Percentiles rank a stretch among this genome's conserved stretches.
Evolutionary conservation across 2,113 vertebrate species (phyloP).

Genomic region (Pelmatolapia mariae): DNA sequence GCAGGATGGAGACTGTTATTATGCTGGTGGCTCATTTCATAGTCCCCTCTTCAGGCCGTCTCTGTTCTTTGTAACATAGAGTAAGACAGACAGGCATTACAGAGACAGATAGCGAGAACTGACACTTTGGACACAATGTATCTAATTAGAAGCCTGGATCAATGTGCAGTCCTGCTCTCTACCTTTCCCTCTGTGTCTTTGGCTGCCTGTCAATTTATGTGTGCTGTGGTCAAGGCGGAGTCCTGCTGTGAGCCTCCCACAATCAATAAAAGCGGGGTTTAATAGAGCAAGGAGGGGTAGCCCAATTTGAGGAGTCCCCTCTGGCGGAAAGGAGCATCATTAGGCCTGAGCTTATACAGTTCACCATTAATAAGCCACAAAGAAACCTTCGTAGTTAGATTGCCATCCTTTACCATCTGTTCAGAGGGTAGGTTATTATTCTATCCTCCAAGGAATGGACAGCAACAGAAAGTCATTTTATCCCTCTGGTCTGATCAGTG

Average conservation of each 20-base stretch:
- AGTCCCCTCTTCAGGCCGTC: background rate
- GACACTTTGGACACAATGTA: slow-evolving; percentile 48
- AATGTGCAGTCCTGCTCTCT: slow-evolving; percentile 28
- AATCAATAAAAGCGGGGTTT: slow-evolving; percentile 46
- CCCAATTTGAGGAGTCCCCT: slow-evolving; percentile 48
- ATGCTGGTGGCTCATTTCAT: slow-evolving; percentile 11
- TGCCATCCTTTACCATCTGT: background rate
- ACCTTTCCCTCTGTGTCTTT: slow-evolving; percentile 22
- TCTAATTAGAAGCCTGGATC: slow-evolving; percentile 60
- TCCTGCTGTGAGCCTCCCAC: slow-evolving; percentile 42
- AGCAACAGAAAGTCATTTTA: background rate
- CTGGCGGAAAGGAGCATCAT: slow-evolving; percentile 38
- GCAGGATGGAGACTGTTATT: background rate
- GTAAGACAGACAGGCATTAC: slow-evolving; percentile 15
- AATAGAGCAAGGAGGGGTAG: slow-evolving; percentile 24
- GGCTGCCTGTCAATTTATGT: slow-evolving; percentile 23
- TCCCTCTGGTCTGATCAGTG: slow-evolving; percentile 17
- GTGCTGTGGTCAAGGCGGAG: slow-evolving; percentile 11
- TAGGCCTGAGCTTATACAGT: slow-evolving; percentile 1
- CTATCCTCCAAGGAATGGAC: background rate
- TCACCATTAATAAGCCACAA: slow-evolving; percentile 20
- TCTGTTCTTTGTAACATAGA: slow-evolving; percentile 7
- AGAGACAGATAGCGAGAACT: slow-evolving; percentile 11
- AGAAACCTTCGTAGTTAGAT: background rate
- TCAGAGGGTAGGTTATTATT: background rate